Percentiles rank a stretch among this genome's conserved stretches.
phyloP scores from a whole-genome alignment of 2,888 invertebrate genomes.

The Melitaea athalia region DNA sequence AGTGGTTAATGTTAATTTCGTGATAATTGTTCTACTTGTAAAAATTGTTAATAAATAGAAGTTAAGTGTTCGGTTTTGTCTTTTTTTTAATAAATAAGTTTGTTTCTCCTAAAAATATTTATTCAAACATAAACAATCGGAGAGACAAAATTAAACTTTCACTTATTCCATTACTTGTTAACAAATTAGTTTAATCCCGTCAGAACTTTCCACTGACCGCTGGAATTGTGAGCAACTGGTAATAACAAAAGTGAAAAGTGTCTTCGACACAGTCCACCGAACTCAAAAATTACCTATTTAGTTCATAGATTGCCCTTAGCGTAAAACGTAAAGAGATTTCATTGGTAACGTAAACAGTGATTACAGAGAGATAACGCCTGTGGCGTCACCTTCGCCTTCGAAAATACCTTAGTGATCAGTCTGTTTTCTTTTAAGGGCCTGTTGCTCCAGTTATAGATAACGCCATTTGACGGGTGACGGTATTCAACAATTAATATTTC shows the following conservation, averaged over 20 bases:
- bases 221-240: slow-evolving; percentile 48
- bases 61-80: too few relatives aligned
- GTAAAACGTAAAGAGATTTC: slow-evolving; percentile 41
- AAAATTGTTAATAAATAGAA: too few relatives aligned
- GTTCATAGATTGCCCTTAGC: slow-evolving; percentile 56
- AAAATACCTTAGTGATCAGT: neutral
- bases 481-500: too few relatives aligned
- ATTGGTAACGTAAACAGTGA: slow-evolving; percentile 15
- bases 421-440: neutral
- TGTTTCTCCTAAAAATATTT: too few relatives aligned
- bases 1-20: too few relatives aligned
- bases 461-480: too few relatives aligned
- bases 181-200: slow-evolving; percentile 13
- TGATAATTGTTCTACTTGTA: too few relatives aligned
- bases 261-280: slow-evolving; percentile 54
- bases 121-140: neutral
- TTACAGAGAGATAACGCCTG: slow-evolving; percentile 8
- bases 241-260: slow-evolving; percentile 65
- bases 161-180: neutral
- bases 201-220: slow-evolving; percentile 38
- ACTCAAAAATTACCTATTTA: slow-evolving; percentile 48
- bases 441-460: too few relatives aligned
- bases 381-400: neutral
- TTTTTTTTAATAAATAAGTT: too few relatives aligned
- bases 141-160: neutral